Conservation (phyloP, 2,797 vertebrate species). For the Poeciliopsis paucimaculata region DNA sequence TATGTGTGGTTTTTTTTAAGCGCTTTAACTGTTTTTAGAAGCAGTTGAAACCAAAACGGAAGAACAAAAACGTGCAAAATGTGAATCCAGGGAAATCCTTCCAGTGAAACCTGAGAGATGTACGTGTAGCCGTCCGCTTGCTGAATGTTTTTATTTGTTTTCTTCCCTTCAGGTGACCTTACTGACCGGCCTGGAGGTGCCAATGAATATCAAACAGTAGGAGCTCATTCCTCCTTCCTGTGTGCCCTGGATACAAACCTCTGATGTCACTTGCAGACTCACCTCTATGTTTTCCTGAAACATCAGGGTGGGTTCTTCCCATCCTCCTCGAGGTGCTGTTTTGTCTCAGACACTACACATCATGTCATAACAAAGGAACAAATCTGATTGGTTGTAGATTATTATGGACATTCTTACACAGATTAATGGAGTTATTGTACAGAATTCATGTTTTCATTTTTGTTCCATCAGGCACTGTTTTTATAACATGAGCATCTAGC, state of each 20-base stretch:
- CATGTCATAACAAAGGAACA: conserved; percentile 5
- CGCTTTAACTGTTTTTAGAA: too few relatives aligned
- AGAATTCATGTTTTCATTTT: not conserved
- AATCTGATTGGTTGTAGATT: conserved; percentile 26
- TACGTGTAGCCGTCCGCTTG: not conserved
- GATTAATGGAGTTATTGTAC: conserved; percentile 15
- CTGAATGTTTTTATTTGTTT: conserved; percentile 36
- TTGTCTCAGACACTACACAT: conserved; percentile 13
- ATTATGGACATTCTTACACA: conserved; percentile 17
- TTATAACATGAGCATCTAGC: not conserved
- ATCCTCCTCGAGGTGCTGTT: conserved; percentile 39
- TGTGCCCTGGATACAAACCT: conserved; percentile 43
- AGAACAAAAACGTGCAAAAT: too few relatives aligned
- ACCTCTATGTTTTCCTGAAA: conserved; percentile 14
- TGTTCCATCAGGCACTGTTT: not conserved
- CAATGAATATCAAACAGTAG: conserved; percentile 83
- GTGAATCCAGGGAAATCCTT: not conserved
- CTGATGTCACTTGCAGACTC: conserved; percentile 41
- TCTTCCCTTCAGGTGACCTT: conserved; percentile 88
- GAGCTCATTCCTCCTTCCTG: conserved; percentile 15
- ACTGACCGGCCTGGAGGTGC: conserved; percentile 92
- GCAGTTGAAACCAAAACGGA: too few relatives aligned
- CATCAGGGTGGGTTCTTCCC: conserved; percentile 27
- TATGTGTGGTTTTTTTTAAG: too few relatives aligned
- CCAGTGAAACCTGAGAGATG: not conserved